A percentile compares a stretch with the other conserved stretches of the same genome.
These are phyloP conservation scores for Pristis pectinata DNA, from an alignment of 2,797 vertebrate genomes.

Conservation along the genomic window DNA sequence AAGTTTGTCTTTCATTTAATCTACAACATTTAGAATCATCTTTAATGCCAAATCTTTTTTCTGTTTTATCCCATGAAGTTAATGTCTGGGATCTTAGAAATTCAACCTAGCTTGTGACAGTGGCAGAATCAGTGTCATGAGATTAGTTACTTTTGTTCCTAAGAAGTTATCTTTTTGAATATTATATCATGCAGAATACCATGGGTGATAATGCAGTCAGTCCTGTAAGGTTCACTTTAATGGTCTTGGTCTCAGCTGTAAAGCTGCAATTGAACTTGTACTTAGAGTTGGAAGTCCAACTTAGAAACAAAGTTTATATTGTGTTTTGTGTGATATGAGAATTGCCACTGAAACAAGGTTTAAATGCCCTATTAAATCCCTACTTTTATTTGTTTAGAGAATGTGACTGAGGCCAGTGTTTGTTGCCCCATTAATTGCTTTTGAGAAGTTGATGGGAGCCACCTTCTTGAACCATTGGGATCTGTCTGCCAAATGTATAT, in stretches of 20 bases:
- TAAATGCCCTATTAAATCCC: no score
- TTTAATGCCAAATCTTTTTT: neutral
- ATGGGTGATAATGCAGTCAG: no score
- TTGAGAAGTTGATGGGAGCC: no score
- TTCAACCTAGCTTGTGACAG: neutral
- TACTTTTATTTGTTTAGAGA: no score
- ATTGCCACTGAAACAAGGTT: no score
- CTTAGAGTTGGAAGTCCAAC: neutral
- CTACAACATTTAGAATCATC: neutral
- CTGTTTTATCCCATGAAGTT: neutral
- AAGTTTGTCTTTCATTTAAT: slow-evolving; percentile 15
- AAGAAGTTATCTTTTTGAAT: neutral
- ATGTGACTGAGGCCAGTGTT: no score
- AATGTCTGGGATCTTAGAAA: no score
- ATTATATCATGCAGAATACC: neutral
- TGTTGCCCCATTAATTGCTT: no score
- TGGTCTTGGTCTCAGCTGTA: neutral
- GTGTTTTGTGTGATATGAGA: no score
- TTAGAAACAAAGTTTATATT: neutral
- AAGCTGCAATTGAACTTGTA: neutral
- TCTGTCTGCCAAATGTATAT: no score
- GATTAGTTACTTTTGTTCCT: neutral
- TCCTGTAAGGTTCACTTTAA: neutral
- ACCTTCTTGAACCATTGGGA: no score
- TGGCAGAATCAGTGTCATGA: neutral